A percentile compares a stretch with the other conserved stretches of the same genome.
These are phyloP conservation scores for Agapostemon virescens DNA, from an alignment of 2,888 invertebrate genomes.

Conservation along the genomic window DNA sequence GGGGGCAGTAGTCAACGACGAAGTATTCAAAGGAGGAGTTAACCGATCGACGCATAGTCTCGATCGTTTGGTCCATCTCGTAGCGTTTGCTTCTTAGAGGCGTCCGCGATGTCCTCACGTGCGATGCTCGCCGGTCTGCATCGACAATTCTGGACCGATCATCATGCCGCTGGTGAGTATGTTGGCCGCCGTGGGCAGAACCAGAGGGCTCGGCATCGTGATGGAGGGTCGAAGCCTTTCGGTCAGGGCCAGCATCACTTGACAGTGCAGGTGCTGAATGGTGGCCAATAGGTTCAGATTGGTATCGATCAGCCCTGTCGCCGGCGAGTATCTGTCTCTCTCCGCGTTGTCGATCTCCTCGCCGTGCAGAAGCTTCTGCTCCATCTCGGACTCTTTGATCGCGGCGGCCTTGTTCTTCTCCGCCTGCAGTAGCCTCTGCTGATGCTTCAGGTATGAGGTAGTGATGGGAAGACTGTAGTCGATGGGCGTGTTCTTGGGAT, in stretches of 20 bases:
- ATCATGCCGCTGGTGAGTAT: conserved; percentile 54
- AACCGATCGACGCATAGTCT: neutral
- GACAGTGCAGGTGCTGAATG: conserved; percentile 79
- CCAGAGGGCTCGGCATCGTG: conserved; percentile 71
- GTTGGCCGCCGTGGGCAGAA: conserved; percentile 68
- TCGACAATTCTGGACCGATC: conserved; percentile 71
- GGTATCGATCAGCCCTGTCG: conserved; percentile 78
- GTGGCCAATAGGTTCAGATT: conserved; percentile 78
- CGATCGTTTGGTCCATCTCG: neutral
- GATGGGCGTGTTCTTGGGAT: conserved; percentile 80
- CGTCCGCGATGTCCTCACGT: conserved; percentile 64
- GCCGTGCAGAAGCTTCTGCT: conserved; percentile 61
- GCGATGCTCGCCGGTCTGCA: conserved; percentile 71
- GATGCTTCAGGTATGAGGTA: conserved; percentile 92
- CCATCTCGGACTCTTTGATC: conserved; percentile 80
- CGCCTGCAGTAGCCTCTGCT: conserved; percentile 85
- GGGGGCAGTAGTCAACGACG: neutral
- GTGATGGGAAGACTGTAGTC: conserved; percentile 94
- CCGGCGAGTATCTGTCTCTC: conserved; percentile 75
- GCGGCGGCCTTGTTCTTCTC: conserved; percentile 82
- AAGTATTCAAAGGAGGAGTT: neutral
- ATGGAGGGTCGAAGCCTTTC: conserved; percentile 76
- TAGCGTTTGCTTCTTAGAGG: neutral
- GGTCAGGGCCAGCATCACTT: conserved; percentile 79
- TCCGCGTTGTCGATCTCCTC: conserved; percentile 63